phyloP scores from a whole-genome alignment of 2,888 invertebrate species.

The Mylabris sibirica region DNA sequence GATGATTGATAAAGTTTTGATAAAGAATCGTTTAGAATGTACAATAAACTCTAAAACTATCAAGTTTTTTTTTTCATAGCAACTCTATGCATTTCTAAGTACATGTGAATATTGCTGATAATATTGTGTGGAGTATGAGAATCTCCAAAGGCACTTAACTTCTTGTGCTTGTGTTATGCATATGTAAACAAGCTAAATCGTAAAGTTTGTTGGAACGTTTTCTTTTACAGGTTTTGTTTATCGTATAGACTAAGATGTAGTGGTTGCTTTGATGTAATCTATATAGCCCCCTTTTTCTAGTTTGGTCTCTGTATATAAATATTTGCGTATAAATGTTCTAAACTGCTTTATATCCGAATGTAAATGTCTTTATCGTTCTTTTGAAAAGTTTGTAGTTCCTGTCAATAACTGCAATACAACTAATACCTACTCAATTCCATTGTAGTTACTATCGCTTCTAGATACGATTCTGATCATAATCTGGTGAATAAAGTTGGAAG shows the following conservation, averaged over 20 bases:
- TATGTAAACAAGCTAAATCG: slow-evolving; percentile 38
- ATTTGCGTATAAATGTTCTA: neutral
- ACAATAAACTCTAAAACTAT: neutral
- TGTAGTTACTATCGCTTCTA: neutral
- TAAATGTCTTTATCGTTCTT: neutral
- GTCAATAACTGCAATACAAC: slow-evolving; percentile 5
- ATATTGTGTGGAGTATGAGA: neutral
- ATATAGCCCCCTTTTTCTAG: neutral
- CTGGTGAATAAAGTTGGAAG: neutral
- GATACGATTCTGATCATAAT: neutral
- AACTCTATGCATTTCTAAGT: neutral
- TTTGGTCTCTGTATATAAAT: neutral
- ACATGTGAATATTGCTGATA: neutral
- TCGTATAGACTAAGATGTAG: slow-evolving; percentile 18
- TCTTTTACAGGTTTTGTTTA: slow-evolving; percentile 39
- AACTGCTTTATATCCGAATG: neutral
- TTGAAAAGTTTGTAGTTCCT: neutral
- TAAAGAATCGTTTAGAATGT: no score
- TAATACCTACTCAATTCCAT: neutral
- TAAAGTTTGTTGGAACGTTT: slow-evolving; percentile 46
- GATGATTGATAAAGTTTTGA: no score
- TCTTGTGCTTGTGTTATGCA: slow-evolving; percentile 17
- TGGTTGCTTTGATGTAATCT: slow-evolving; percentile 10
- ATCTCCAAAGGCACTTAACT: neutral
- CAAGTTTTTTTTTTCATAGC: neutral